These are phyloP conservation scores for Callyntrura sp. DNA, from an alignment of 2,888 invertebrate genomes.

Conservation along the genomic window DNA sequence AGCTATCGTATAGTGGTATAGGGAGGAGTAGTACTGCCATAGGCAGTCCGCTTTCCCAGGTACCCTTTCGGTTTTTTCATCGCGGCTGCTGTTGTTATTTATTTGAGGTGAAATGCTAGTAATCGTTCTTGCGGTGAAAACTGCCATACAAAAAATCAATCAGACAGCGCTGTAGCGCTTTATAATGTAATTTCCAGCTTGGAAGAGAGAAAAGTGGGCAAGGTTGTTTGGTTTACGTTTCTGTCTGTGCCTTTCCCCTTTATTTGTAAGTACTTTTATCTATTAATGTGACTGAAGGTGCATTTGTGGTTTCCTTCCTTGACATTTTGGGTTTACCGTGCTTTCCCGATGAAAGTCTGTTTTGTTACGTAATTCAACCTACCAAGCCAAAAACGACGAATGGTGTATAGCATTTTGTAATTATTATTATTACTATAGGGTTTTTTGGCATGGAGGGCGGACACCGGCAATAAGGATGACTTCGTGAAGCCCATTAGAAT, in stretches of 20 bases:
- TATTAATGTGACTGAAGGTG: conserved; percentile 30
- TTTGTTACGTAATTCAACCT: conserved; percentile 60
- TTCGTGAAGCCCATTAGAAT: not conserved
- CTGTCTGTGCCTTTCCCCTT: not conserved
- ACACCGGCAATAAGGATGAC: not conserved
- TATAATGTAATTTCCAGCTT: not conserved
- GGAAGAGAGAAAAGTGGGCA: not conserved
- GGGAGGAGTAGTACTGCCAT: not conserved
- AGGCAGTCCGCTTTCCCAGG: not conserved
- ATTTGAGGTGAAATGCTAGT: not conserved
- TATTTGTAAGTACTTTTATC: not conserved
- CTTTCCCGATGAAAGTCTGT: conserved; percentile 23
- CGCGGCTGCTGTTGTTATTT: not conserved
- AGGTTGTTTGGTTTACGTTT: conserved; percentile 36
- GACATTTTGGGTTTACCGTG: conserved; percentile 28
- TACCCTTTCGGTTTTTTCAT: not conserved
- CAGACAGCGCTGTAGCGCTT: conserved; percentile 48
- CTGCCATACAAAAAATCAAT: conserved; percentile 64
- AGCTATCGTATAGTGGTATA: not conserved
- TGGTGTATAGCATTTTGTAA: not conserved
- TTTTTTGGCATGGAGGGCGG: not conserved
- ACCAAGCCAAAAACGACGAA: conserved; percentile 29
- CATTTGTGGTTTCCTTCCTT: conserved; percentile 17
- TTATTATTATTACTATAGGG: conserved; percentile 10
- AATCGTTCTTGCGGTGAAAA: conserved; percentile 18